A percentile compares a stretch with the other conserved stretches of the same genome.
phyloP scores from a whole-genome alignment of 2,113 vertebrate species.

The Chrysemys picta region DNA sequence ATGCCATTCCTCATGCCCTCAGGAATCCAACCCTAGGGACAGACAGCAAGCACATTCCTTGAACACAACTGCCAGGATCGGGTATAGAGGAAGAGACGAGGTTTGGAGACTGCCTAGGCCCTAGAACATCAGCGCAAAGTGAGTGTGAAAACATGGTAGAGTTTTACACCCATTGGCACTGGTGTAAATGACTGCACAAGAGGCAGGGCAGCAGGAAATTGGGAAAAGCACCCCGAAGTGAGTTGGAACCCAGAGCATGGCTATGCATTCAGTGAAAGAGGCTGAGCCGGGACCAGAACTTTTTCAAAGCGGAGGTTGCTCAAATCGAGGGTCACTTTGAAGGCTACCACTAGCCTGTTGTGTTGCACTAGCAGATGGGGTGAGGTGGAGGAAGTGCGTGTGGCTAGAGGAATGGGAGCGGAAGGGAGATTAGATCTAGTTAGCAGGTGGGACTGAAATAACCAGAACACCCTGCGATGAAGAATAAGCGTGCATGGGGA shows the following conservation, averaged over 20 bases:
- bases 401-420: neutral
- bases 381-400: neutral
- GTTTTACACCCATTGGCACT: no score
- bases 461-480: neutral
- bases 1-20: neutral
- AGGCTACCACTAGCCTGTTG: neutral
- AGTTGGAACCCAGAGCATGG: neutral
- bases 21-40: fast-evolving
- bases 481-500: neutral
- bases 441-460: neutral
- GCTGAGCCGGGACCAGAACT: neutral
- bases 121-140: neutral
- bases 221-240: neutral
- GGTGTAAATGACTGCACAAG: no score
- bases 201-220: no score
- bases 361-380: no score
- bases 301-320: neutral
- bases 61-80: neutral
- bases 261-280: neutral
- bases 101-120: neutral
- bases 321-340: neutral
- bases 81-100: neutral
- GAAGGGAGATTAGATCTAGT: neutral
- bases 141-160: no score
- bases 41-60: neutral